Evolutionary conservation across 1,140 invertebrate genomes (phyloP).

Genomic region (Caenorhabditis briggsae): DNA sequence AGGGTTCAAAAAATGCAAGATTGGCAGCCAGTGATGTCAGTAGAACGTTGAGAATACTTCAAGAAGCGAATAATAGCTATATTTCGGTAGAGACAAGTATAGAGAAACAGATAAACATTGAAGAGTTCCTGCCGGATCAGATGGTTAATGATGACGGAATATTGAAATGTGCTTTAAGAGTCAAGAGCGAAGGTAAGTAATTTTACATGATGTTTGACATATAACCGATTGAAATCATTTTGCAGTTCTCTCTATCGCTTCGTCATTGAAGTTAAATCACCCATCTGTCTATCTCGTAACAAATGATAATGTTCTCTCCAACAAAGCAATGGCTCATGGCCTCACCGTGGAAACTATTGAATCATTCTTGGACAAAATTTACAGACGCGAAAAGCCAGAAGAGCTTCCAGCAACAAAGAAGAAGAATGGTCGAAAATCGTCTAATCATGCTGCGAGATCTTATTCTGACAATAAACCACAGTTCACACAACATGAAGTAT

Average conservation of each 20-base stretch:
- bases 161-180: constrained; percentile 16
- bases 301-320: not conserved
- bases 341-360: not conserved
- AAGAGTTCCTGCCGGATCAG: not conserved
- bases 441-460: too few relatives aligned
- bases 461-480: too few relatives aligned
- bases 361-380: constrained; percentile 5
- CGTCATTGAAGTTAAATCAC: not conserved
- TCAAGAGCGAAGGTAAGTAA: constrained; percentile 10
- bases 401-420: too few relatives aligned
- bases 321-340: constrained; percentile 23
- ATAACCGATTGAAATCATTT: not conserved
- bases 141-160: constrained; percentile 14
- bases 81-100: not conserved
- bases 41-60: not conserved
- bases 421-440: too few relatives aligned
- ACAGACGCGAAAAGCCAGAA: not conserved
- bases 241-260: constrained; percentile 1
- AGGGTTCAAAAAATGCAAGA: not conserved
- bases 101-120: not conserved
- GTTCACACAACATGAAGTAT: too few relatives aligned
- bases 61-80: not conserved
- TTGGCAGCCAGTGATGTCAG: not conserved
- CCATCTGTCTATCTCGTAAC: not conserved
- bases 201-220: not conserved